Evolutionary conservation across 2,113 vertebrate species (phyloP).

Genomic region (Oxygymnocypris stewartii): DNA sequence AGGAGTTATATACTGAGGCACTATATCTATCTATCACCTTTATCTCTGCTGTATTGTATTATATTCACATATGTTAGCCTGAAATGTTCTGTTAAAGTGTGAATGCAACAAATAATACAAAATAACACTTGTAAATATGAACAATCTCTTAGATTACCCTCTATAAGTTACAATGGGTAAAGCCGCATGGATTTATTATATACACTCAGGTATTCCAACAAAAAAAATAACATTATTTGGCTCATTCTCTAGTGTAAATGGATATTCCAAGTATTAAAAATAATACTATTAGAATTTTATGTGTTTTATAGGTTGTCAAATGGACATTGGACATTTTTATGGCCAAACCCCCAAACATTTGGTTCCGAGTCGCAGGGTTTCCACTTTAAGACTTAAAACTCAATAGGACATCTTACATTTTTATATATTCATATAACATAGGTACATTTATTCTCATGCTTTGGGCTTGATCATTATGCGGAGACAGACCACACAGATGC

Average conservation of each 20-base stretch:
- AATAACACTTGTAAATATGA: neutral
- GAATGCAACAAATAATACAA: neutral
- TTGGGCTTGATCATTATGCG: neutral
- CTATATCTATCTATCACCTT: neutral
- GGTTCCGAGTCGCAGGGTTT: neutral
- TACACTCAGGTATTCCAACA: no score
- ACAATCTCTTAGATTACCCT: neutral
- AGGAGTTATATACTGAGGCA: no score
- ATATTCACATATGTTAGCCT: neutral
- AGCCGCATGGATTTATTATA: neutral
- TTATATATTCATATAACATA: neutral
- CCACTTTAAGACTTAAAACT: neutral
- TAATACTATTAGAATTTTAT: neutral
- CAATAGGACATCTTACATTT: neutral
- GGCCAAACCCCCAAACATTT: neutral
- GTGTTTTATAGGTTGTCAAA: neutral
- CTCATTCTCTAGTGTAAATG: neutral
- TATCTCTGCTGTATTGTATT: no score
- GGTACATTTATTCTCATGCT: neutral
- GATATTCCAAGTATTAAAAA: neutral
- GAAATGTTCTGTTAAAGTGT: neutral
- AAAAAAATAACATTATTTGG: no score
- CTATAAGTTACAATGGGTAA: neutral
- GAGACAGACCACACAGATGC: neutral
- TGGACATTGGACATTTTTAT: neutral